Evolutionary conservation across 1,140 invertebrate genomes (phyloP).

Genomic region (Trialeurodes vaporariorum): DNA sequence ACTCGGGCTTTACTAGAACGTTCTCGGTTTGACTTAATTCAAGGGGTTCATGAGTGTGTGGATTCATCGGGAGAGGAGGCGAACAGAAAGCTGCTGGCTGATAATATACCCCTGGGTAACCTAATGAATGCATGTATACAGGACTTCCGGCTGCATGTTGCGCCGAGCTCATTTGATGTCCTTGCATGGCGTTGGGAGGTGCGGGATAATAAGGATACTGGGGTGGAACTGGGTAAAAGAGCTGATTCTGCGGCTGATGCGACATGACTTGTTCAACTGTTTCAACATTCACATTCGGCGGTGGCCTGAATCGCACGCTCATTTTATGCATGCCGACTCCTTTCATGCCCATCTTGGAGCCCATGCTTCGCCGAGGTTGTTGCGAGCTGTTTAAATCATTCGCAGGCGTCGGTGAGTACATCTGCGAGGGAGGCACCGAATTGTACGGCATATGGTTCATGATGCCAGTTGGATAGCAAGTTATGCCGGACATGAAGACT

Average conservation of each 20-base stretch:
- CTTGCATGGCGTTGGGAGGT: neutral
- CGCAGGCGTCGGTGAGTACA: neutral
- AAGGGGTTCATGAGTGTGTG: neutral
- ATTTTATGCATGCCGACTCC: neutral
- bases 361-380: neutral
- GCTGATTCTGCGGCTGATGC: neutral
- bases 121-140: constrained; percentile 9
- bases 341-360: neutral
- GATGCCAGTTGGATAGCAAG: neutral
- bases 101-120: constrained; percentile 15
- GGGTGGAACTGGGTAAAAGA: neutral
- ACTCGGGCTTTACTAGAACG: neutral
- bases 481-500: neutral
- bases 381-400: neutral
- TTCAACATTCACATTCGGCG: neutral
- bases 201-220: neutral
- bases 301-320: neutral
- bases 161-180: neutral
- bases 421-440: neutral
- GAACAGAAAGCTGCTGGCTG: neutral
- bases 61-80: neutral
- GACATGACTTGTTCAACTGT: neutral
- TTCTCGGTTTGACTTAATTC: neutral
- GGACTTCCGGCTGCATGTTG: constrained; percentile 7
- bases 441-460: neutral